Base-by-base conservation (phyloP, 2,888 invertebrate genomes). In the Dryomyza anilis region DNA sequence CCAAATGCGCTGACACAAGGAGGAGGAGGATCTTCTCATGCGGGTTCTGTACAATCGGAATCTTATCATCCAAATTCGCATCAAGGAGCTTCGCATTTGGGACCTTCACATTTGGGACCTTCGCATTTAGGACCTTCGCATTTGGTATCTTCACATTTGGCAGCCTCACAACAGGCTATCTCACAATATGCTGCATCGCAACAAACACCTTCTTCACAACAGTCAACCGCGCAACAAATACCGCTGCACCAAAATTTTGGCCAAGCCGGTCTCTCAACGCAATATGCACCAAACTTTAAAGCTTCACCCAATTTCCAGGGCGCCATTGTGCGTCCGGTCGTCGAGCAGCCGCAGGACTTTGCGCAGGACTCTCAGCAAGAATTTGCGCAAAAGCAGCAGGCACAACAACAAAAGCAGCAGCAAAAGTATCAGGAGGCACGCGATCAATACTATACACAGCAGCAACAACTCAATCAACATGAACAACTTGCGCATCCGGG, bases 301-400 rank as follows among this genome's bases (percentile, higher is more conserved):
- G 76, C 81, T 1, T 81, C 82, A 0, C 80, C 77, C 0, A 65
- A 71, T 3, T 81, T 75, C 43, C 80, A 76, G 68, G 80, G 78
- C 2, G 71, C 76, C 1, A 74, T 76, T n/a, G 66, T 76, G n/a
- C 73, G 74, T 58, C 72, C 72, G 16, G 66, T 71, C 2, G 67
- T 70, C 0, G 64, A 66, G n/a, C 45, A 56, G 16, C 68, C 74
- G n/a, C 74, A 69, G 0, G 43, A 30, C 52, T 29, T 36, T 19
- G 7, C n/a, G 12, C 45, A 63, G 14, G 53, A 61, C 2, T 7
- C 27, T 3, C 33, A 55, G 21, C 67, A 59, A 29, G 63, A 66
- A 67, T 64, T 67, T 3, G 66, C 67, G 55, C 68, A 68, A 43
- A 16, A 66, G 1, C 64, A 63, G 33, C 62, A 65, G 1, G 50